Evolutionary conservation across 2,113 vertebrate species (phyloP).

Genomic region (Serranochromis macrocephalus): DNA sequence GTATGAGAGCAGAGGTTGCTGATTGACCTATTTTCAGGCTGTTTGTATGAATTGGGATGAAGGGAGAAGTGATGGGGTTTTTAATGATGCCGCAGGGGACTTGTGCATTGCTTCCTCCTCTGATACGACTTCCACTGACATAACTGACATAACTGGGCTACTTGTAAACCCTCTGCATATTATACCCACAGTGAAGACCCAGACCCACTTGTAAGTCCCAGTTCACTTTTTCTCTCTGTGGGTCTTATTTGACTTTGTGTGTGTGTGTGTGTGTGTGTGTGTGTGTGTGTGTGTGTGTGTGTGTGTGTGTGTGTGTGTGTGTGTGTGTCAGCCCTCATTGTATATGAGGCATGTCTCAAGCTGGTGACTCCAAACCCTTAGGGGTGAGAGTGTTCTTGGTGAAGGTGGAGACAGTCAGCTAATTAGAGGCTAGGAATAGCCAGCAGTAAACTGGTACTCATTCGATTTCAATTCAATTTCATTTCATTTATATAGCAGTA

Average conservation of each 20-base stretch:
- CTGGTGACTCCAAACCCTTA: conserved; percentile 59
- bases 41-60: conserved; percentile 34
- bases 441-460: conserved; percentile 47
- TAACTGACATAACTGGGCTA: conserved; percentile 10
- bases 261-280: not conserved
- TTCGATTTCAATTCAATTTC: not conserved
- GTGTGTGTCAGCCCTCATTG: conserved; percentile 38
- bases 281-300: not conserved
- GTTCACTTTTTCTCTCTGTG: not conserved
- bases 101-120: not conserved
- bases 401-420: conserved; percentile 18
- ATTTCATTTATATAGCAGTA: not conserved
- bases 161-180: not conserved
- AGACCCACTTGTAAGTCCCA: not conserved
- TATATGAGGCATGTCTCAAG: conserved; percentile 57
- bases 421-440: conserved; percentile 24
- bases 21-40: conserved; percentile 54
- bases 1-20: conserved; percentile 15
- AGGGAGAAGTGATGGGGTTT: conserved; percentile 12
- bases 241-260: not conserved
- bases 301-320: not conserved
- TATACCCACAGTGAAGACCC: not conserved
- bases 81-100: conserved; percentile 54
- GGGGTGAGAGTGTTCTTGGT: conserved; percentile 18
- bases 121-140: conserved; percentile 18